Evolutionary conservation across 2,113 vertebrate genomes (phyloP), one percentile per base, ranked within the genome.

Genomic region (Irena cyanogastra): DNA sequence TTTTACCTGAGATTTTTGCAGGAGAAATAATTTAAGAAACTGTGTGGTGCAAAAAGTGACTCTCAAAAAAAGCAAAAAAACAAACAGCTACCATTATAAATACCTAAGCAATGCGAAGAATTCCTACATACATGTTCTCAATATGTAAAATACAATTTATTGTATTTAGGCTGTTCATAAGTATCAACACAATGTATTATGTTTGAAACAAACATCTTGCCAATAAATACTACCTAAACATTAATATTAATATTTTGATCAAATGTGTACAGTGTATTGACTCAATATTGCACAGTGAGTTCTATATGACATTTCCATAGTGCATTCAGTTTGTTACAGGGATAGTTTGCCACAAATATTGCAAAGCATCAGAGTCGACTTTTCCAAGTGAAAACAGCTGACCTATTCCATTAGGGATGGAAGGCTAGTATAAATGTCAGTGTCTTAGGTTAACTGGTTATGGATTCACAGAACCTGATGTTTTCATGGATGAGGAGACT

Each of bases 81-180:
- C 52, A 49, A 61, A n/a, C 0, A 61, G 26, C 27, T 47, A 61
- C 13, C 37, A 16, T 52, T 71, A 19, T 53, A 82, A 79, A 42
- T 45, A 83, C 30, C 45, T 71, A 71, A 64, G 13, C 12, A 57
- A 47, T 41, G 13, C 41, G 26, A 92, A 90, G 64, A 81, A 93
- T 3, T 3, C 74, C 33, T n/a, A 47, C 14, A 82, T 30, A 37
- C 83, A 26, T 77, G 68, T 93, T 96, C 70, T 94, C 95, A 90
- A 69, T 97, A 96, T 77, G 97, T 94, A 97, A 98, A 98, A 98
- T 98, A 97, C 90, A 90, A 86, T 97, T 98, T 98, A 98, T 98
- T 98, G 96, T 88, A 95, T 57, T 87, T 91, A 95, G 93, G 92
- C 90, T 89, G 87, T 82, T 93, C 83, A 59, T 93, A 92, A 91